Conservation (phyloP, 2,113 vertebrate species). For the Perccottus glenii region DNA sequence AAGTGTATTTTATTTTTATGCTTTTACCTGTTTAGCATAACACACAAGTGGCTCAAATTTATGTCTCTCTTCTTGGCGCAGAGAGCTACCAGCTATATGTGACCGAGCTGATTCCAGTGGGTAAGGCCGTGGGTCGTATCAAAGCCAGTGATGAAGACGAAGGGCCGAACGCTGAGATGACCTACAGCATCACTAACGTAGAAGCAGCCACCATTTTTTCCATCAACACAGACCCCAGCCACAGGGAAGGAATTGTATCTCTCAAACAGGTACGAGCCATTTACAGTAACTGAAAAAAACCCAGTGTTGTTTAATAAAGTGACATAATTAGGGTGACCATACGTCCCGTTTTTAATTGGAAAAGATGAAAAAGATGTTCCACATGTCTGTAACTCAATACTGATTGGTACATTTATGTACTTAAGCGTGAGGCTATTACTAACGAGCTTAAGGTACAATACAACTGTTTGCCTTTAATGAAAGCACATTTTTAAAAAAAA, state of each 20-base stretch:
- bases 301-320: neutral
- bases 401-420: no score
- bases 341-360: no score
- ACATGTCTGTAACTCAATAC: no score
- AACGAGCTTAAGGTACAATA: no score
- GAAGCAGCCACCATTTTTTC: slow-evolving; percentile 88
- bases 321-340: no score
- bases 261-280: slow-evolving; percentile 85
- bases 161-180: slow-evolving; percentile 90
- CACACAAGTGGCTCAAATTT: no score
- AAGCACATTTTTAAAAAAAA: no score
- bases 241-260: slow-evolving; percentile 88
- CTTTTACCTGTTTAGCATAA: no score
- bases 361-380: no score
- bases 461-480: no score
- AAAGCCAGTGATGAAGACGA: slow-evolving; percentile 91
- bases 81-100: slow-evolving; percentile 95
- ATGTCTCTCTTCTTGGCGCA: slow-evolving; percentile 48
- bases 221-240: slow-evolving; percentile 87
- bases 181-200: slow-evolving; percentile 88
- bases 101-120: slow-evolving; percentile 89
- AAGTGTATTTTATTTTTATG: no score
- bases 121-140: slow-evolving; percentile 91
- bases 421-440: no score
- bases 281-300: neutral